Evolutionary conservation across 2,888 invertebrate species (phyloP).

Genomic region (Trachelus iudaicus): DNA sequence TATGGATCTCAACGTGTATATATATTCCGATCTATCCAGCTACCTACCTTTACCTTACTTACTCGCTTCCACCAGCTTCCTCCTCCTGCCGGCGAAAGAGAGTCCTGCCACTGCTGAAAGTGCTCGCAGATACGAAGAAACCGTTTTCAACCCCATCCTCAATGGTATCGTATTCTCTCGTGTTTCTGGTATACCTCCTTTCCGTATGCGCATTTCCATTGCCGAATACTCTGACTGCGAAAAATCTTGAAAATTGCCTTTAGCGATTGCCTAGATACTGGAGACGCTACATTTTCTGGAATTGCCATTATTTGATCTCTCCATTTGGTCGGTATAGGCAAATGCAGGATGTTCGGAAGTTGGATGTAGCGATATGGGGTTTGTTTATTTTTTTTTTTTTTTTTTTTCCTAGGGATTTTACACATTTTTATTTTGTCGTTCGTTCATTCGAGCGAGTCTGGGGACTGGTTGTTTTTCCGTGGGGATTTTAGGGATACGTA

Average conservation of each 20-base stretch:
- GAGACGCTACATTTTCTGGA: not conserved
- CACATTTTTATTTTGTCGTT: not conserved
- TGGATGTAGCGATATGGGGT: too few relatives aligned
- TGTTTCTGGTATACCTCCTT: not conserved
- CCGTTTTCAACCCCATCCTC: not conserved
- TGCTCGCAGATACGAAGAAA: not conserved
- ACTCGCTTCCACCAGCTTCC: not conserved
- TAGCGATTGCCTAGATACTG: not conserved
- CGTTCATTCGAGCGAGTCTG: not conserved
- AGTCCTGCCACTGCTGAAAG: not conserved
- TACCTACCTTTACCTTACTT: too few relatives aligned
- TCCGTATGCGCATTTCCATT: not conserved
- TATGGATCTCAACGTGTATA: too few relatives aligned
- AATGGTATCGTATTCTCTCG: not conserved
- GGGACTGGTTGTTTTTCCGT: not conserved
- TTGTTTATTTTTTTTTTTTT: too few relatives aligned
- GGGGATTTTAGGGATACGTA: not conserved
- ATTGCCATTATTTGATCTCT: not conserved
- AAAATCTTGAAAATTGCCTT: not conserved
- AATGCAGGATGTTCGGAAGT: not conserved
- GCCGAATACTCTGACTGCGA: not conserved
- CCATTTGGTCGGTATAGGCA: not conserved
- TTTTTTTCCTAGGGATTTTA: not conserved
- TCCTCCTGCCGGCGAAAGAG: not conserved
- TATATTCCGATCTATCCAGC: too few relatives aligned